Evolutionary conservation across 2,888 invertebrate species (phyloP), one percentile per base, ranked within the genome.

Genomic region (Parnassius apollo): DNA sequence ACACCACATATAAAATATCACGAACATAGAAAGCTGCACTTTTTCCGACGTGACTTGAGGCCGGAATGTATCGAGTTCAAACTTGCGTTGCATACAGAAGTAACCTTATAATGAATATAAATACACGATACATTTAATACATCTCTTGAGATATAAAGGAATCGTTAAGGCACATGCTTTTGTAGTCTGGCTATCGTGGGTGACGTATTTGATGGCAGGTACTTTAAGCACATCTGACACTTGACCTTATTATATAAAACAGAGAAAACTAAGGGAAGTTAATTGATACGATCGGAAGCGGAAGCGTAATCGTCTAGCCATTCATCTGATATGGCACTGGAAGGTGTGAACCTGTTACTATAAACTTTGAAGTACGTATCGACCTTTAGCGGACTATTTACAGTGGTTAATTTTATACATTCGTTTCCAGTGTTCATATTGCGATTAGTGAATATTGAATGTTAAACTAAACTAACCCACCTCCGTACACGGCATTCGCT

Each of bases 11-110:
- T 69, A 76, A 79, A 74, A 79, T 77, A 76, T 73, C 69, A 71
- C 77, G 74, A 75, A 74, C 77, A 77, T 83, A 86, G 90, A 90
- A 89, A 90, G 89, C 75, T 78, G 70, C 72, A 83, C 83, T 83
- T 83, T 86, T 86, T 76, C 80, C 76, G 64, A 81, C 88, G 88
- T 89, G 89, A 80, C 78, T 75, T 64, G 87, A 81, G 79, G 72
- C 35, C 46, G 9, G 53, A 71, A 68, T 9, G 53, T 56, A 13
- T 46, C 56, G 65, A 69, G 66, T 69, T 68, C 64, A 67, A 65
- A 66, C 54, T 57, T 49, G 64, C 46, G 64, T 59, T 64, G 70
- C 62, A 68, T 68, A 68, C 62, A 59, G 53, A 68, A 68, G 42
- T 51, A 25, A 50, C 8, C 48, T 18, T 50, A 55, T 42, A 46